Evolutionary conservation across 2,888 invertebrate species (phyloP).

Genomic region (Anoplius nigerrimus): DNA sequence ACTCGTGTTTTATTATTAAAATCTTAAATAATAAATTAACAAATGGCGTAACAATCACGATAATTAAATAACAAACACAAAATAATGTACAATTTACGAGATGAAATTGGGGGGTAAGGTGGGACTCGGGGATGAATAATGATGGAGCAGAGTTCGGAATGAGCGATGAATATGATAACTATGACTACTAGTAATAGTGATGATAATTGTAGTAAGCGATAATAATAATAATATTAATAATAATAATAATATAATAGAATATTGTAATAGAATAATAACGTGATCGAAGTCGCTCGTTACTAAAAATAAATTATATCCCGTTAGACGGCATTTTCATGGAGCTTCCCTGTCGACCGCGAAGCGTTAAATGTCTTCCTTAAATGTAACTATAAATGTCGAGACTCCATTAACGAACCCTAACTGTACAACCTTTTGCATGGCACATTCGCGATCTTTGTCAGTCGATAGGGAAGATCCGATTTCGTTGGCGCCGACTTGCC

Average conservation of each 20-base stretch:
- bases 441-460: background rate
- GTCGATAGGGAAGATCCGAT: conserved; percentile 19
- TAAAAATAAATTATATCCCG: conserved; percentile 51
- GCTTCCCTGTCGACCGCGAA: no score
- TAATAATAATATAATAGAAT: conserved; percentile 34
- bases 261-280: conserved; percentile 31
- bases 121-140: conserved; percentile 7
- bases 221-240: conserved; percentile 44
- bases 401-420: no score
- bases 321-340: background rate
- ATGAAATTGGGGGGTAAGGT: conserved; percentile 9
- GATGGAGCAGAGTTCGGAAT: background rate
- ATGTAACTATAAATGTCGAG: no score
- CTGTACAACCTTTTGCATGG: no score
- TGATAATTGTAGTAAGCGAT: conserved; percentile 35
- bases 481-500: no score
- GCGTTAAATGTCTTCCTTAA: no score
- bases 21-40: conserved; percentile 69
- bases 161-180: conserved; percentile 8
- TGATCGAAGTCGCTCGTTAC: conserved; percentile 38
- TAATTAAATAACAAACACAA: conserved; percentile 66
- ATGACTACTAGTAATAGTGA: conserved; percentile 12
- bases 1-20: conserved; percentile 57
- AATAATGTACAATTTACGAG: conserved; percentile 49
- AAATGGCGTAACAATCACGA: conserved; percentile 62